Percentiles rank a stretch among this genome's conserved stretches.
phyloP scores from a whole-genome alignment of 2,888 invertebrate species.

The Lottia gigantea region DNA sequence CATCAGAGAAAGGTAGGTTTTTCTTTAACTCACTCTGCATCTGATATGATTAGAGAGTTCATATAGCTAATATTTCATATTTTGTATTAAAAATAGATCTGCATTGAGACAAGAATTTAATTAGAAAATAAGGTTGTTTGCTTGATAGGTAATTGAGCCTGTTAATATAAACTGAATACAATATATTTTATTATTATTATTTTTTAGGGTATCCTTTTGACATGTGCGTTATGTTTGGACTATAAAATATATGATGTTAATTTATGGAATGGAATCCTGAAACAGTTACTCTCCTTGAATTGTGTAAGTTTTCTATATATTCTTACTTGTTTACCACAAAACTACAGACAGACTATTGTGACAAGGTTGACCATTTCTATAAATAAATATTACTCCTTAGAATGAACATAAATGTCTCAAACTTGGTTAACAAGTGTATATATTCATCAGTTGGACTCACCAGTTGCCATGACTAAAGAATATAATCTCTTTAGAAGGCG shows the following conservation, averaged over 20 bases:
- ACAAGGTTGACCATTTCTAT: too few relatives aligned
- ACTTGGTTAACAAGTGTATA: too few relatives aligned
- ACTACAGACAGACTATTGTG: too few relatives aligned
- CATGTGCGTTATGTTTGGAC: conserved; percentile 56
- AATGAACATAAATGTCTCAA: too few relatives aligned
- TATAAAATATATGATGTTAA: conserved; percentile 51
- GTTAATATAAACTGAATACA: too few relatives aligned
- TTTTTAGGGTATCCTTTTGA: conserved; percentile 50
- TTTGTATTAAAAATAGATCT: too few relatives aligned
- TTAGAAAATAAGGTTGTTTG: too few relatives aligned
- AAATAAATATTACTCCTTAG: neutral
- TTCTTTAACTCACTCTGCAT: conserved; percentile 13
- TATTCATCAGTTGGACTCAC: too few relatives aligned
- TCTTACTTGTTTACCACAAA: neutral
- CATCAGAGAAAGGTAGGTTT: conserved; percentile 52
- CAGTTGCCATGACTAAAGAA: too few relatives aligned
- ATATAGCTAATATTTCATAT: neutral
- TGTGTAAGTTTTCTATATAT: conserved; percentile 41
- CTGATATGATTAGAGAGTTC: neutral
- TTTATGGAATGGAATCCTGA: conserved; percentile 55
- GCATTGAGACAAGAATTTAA: too few relatives aligned
- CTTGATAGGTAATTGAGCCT: too few relatives aligned
- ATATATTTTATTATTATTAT: neutral
- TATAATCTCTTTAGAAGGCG: too few relatives aligned
- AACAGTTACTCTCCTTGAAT: conserved; percentile 49